These are phyloP conservation scores for Drosophila melanogaster DNA, from an alignment of 1,140 invertebrate genomes.

Conservation along the genomic window DNA sequence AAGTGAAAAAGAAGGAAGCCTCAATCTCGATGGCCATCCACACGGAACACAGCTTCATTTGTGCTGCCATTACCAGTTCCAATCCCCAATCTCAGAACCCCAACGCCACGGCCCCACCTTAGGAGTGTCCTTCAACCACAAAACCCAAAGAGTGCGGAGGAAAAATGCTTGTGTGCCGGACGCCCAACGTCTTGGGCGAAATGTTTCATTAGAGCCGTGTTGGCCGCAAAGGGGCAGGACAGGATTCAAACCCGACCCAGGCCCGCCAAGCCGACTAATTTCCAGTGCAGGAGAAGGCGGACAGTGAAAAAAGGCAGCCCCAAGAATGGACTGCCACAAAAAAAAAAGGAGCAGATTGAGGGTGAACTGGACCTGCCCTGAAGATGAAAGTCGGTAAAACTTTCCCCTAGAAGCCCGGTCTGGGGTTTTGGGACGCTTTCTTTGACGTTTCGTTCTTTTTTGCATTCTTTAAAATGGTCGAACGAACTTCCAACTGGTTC, in stretches of 20 bases:
- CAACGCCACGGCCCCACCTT: background rate
- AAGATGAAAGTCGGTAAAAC: slow-evolving; percentile 64
- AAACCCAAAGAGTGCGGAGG: slow-evolving; percentile 28
- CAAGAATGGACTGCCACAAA: slow-evolving; percentile 29
- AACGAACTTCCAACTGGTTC: slow-evolving; percentile 56
- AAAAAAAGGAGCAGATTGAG: slow-evolving; percentile 27
- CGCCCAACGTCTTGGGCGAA: slow-evolving; percentile 68
- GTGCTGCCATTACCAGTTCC: slow-evolving; percentile 16
- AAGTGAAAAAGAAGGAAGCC: slow-evolving; percentile 29
- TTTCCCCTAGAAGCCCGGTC: slow-evolving; percentile 34
- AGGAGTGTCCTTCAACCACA: slow-evolving; percentile 71
- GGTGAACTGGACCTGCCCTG: slow-evolving; percentile 35
- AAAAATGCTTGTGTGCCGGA: slow-evolving; percentile 46
- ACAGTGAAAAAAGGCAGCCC: slow-evolving; percentile 51
- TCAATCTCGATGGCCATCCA: slow-evolving; percentile 49
- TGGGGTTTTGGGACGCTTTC: slow-evolving; percentile 27
- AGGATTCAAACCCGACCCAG: slow-evolving; percentile 8
- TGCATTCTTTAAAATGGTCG: slow-evolving; percentile 71
- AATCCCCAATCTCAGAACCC: slow-evolving; percentile 16
- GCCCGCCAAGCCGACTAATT: slow-evolving; percentile 55
- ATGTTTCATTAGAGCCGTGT: slow-evolving; percentile 79
- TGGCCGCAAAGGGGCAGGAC: slow-evolving; percentile 62
- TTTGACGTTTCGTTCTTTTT: slow-evolving; percentile 60
- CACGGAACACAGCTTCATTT: slow-evolving; percentile 59
- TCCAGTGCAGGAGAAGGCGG: slow-evolving; percentile 67